Conservation (phyloP, 2,888 invertebrate species). For the Eupithecia subumbrata region DNA sequence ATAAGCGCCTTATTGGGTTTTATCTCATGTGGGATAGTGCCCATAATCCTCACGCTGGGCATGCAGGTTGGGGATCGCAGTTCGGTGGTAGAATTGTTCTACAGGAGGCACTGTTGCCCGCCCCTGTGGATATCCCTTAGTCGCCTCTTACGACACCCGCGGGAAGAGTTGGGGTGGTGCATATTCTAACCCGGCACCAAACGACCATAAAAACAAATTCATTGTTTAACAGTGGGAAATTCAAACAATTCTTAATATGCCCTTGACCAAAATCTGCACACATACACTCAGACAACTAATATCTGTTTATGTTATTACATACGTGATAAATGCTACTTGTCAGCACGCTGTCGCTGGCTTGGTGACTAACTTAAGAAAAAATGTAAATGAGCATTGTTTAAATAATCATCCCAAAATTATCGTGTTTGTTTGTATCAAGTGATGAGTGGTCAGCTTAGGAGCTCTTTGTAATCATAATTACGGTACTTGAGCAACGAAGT, state of each 20-base stretch:
- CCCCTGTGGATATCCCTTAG: too few relatives aligned
- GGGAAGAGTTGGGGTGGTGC: too few relatives aligned
- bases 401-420: slow-evolving; percentile 2
- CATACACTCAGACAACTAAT: slow-evolving; percentile 17
- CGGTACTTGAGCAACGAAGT: not conserved
- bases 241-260: not conserved
- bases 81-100: too few relatives aligned
- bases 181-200: too few relatives aligned
- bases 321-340: slow-evolving; percentile 30
- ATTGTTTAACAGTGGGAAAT: not conserved
- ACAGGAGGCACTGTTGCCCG: too few relatives aligned
- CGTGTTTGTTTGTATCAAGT: not conserved
- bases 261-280: slow-evolving; percentile 23
- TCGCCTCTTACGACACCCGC: too few relatives aligned
- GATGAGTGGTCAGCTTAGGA: not conserved
- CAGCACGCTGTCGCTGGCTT: slow-evolving; percentile 18
- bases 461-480: not conserved
- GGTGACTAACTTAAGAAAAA: slow-evolving; percentile 25
- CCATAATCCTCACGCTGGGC: too few relatives aligned
- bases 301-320: slow-evolving; percentile 12
- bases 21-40: too few relatives aligned
- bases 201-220: not conserved
- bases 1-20: too few relatives aligned
- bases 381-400: slow-evolving; percentile 28
- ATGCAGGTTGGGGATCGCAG: too few relatives aligned